Conservation (phyloP, 2,797 vertebrate species). For the Sebastes trivittatus region DNA sequence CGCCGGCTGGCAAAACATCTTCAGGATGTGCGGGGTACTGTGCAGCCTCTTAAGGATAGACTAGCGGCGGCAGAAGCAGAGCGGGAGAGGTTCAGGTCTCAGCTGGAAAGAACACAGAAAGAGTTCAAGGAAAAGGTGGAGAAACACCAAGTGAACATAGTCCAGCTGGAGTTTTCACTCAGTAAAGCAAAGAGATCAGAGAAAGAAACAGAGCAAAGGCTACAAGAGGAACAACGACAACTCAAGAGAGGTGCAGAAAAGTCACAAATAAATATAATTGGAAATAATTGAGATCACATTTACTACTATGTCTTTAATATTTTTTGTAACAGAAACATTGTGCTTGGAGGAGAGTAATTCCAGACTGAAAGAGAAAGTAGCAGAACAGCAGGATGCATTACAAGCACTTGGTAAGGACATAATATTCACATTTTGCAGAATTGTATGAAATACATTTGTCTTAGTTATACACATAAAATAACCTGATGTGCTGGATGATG, state of each 20-base stretch:
- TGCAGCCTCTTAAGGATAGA: constrained; percentile 81
- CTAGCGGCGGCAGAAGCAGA: constrained; percentile 76
- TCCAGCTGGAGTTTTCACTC: constrained; percentile 77
- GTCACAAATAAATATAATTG: neutral
- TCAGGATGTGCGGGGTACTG: constrained; percentile 79
- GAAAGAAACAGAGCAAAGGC: constrained; percentile 71
- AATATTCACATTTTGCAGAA: neutral
- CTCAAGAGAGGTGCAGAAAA: constrained; percentile 79
- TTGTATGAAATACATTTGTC: neutral
- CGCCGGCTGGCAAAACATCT: constrained; percentile 86
- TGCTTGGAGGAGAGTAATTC: constrained; percentile 68
- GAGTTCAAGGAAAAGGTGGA: constrained; percentile 76
- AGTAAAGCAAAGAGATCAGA: constrained; percentile 65
- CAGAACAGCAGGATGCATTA: constrained; percentile 71
- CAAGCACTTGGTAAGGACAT: constrained; percentile 84
- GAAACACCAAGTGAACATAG: constrained; percentile 55
- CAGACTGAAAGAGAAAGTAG: constrained; percentile 78
- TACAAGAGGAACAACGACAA: constrained; percentile 79
- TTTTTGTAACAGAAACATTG: constrained; percentile 59
- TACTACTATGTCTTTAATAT: neutral
- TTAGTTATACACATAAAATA: neutral
- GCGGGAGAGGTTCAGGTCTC: constrained; percentile 71
- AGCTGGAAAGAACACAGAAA: constrained; percentile 68
- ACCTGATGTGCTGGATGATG: neutral
- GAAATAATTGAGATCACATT: neutral